Evolutionary conservation across 2,888 invertebrate genomes (phyloP), one percentile per base, ranked within the genome.

Genomic region (Uropetala carovei): DNA sequence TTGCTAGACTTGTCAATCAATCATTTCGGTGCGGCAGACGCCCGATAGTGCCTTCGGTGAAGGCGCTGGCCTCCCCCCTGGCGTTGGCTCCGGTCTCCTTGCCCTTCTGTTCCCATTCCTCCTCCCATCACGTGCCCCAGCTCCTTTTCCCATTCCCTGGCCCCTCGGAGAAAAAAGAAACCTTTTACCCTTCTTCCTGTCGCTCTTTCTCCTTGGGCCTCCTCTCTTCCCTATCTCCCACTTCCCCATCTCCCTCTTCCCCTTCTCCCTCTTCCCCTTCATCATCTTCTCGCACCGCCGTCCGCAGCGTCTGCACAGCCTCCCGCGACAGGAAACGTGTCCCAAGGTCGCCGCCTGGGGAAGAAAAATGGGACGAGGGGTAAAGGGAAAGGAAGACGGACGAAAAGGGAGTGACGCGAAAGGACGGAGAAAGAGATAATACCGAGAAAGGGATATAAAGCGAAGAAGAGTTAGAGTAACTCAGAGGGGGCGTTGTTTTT

Each of bases 311-410:
- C 56, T 83, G 83, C 56, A 43, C 18, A 18, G 83, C 30, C 83
- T 83, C 83, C 16, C 43, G 56, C 83, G 56, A 18, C 83, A 43
- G 56, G 83, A 56, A 83, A 83, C 43, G 43, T 56, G 83, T 83
- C 83, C 83, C 83, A 43, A 83, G 43, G 56, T 56, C 83, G 43
- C 83, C 75, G 75, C 75, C 18, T 30, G 16, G 83, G 56, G 43
- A 83, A 7, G 43, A 43, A 84, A 56, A 22, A 85, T 22, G 58
- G 85, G 27, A n/a, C n/a, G 58, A 18, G 13, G 86, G 30, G 60
- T 43, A 43, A 30, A 59, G 86, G 59, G 43, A 58, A 27, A 59
- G 89, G 59, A 43, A 60, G 43, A 59, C 30, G 16, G 89, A 60
- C 18, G 30, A 16, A n/a, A 59, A 11, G 89, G n/a, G 58, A 13